Evolutionary conservation across 2,888 invertebrate species (phyloP), one percentile per base, ranked within the genome.

Genomic region (Dynastes hyllus): DNA sequence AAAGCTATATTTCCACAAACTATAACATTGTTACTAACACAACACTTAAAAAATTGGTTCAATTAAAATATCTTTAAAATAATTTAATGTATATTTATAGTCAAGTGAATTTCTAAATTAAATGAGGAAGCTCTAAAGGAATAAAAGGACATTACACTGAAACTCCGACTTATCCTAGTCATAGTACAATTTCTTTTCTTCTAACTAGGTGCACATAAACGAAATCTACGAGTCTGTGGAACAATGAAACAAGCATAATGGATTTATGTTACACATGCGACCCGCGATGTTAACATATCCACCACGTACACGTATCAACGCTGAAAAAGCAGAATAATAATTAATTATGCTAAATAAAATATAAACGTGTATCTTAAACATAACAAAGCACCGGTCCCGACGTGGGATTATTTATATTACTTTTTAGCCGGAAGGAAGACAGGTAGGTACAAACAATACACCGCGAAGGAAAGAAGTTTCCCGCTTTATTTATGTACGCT

Each of bases 371-470:
- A 83, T 84, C 83, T 83, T 82, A 82, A 83, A 84, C 82, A 80
- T 80, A 84, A 85, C 85, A 84, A 83, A 81, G 84, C 82, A 79
- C 81, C 82, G 83, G 83, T 58, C 82, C 83, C 81, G 82, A 82
- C 82, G 83, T 83, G 82, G 84, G 84, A 84, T 85, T 85, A 85
- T 85, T 84, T 84, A 85, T 84, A 83, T 83, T 84, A 83, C 80
- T 83, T 84, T 73, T 82, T 82, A 81, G 82, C 84, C 84, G 83
- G 84, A 84, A 84, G 85, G 84, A 84, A 84, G 79, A 81, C 84
- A 84, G 73, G 73, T 73, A 73, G 82, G 83, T 83, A 83, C 81
- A 80, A 81, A 82, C 83, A 82, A 82, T 82, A 79, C 78, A 82
- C 77, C 80, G 80, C 78, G 77, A 58, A 80, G 77, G 81, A 82